phyloP scores from a whole-genome alignment of 2,888 invertebrate species.

The Linnaemya vulpina region DNA sequence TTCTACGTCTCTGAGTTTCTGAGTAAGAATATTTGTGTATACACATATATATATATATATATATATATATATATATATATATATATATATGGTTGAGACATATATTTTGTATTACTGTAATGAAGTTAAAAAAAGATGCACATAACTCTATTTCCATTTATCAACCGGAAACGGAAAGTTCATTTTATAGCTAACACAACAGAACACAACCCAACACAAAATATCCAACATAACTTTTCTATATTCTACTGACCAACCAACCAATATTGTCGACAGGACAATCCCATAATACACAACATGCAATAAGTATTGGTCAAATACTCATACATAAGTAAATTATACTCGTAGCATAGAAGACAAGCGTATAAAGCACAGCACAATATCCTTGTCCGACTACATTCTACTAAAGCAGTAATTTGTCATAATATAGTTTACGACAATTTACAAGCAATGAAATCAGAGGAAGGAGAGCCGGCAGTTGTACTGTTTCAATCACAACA shows the following conservation, averaged over 20 bases:
- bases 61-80: no score
- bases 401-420: conserved; percentile 55
- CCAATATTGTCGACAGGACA: conserved; percentile 52
- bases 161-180: conserved; percentile 69
- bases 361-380: conserved; percentile 10
- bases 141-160: conserved; percentile 69
- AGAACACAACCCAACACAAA: conserved; percentile 30
- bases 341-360: background rate
- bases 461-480: conserved; percentile 40
- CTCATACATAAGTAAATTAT: background rate
- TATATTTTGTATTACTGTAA: conserved; percentile 56
- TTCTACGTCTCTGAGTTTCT: conserved; percentile 15
- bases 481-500: conserved; percentile 7
- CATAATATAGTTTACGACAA: conserved; percentile 66
- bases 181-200: conserved; percentile 50
- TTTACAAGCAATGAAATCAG: conserved; percentile 45
- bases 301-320: conserved; percentile 16
- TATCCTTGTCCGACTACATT: conserved; percentile 35
- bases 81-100: conserved; percentile 44
- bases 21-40: no score
- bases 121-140: conserved; percentile 56
- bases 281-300: conserved; percentile 39
- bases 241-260: conserved; percentile 47
- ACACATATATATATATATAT: no score
- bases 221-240: conserved; percentile 29